phyloP scores from a whole-genome alignment of 2,888 invertebrate species.

The Sepioteuthis lessoniana region DNA sequence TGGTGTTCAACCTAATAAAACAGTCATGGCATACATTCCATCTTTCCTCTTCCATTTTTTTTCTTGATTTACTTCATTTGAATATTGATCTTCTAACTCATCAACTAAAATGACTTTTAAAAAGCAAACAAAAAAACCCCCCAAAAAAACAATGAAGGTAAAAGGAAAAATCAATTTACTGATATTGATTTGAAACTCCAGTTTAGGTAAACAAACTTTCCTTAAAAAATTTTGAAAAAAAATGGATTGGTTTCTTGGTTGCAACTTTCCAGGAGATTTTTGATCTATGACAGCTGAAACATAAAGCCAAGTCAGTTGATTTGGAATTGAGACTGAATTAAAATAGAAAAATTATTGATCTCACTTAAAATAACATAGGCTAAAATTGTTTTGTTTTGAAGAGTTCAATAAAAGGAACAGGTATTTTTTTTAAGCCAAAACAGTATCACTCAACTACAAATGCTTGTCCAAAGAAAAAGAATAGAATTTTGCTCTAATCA shows the following conservation, averaged over 20 bases:
- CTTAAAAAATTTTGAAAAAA: neutral
- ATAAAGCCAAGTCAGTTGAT: conserved; percentile 18
- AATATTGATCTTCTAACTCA: neutral
- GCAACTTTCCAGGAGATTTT: neutral
- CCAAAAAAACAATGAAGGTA: neutral
- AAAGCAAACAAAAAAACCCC: neutral
- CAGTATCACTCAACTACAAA: neutral
- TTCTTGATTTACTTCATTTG: neutral
- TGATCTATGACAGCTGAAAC: conserved; percentile 14
- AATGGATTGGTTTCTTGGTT: conserved; percentile 6
- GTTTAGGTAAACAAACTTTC: neutral
- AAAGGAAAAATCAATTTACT: conserved; percentile 16
- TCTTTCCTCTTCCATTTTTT: neutral
- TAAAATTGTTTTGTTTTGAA: conserved; percentile 6
- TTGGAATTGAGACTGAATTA: neutral
- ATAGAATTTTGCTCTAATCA: neutral
- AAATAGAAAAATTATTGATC: neutral
- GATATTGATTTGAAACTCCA: conserved; percentile 13
- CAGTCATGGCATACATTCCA: neutral
- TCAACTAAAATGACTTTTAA: neutral
- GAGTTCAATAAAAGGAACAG: neutral
- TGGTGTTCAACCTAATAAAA: neutral
- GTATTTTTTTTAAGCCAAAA: neutral
- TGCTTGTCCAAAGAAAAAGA: neutral
- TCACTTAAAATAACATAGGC: neutral